Percentiles rank a stretch among this genome's conserved stretches.
These are phyloP conservation scores for Notechis scutatus DNA, from an alignment of 2,113 vertebrate genomes.

Conservation along the genomic window DNA sequence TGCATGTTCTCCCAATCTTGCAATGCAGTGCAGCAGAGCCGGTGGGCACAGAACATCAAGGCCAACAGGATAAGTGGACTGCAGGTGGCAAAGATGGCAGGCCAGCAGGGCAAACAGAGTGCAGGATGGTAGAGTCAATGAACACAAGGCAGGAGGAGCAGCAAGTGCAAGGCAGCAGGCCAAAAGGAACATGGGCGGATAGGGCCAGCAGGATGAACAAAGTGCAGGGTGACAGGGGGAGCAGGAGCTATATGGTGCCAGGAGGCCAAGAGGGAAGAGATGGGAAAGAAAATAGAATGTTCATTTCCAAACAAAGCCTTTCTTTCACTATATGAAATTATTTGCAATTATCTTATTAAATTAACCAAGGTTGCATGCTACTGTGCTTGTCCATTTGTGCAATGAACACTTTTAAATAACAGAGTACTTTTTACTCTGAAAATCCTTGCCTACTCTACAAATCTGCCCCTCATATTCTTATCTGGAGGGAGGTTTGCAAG, in stretches of 20 bases:
- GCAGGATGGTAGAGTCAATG: neutral
- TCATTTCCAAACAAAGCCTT: neutral
- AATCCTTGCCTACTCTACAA: neutral
- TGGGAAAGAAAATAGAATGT: neutral
- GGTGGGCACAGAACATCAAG: neutral
- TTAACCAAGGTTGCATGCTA: neutral
- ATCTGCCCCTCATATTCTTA: neutral
- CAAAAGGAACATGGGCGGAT: neutral
- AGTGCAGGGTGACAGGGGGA: neutral
- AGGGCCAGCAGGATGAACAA: neutral
- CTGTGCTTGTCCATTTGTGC: too few relatives aligned
- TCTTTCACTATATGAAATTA: neutral
- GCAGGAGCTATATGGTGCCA: neutral
- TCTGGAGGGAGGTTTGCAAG: neutral
- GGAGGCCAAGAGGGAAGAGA: neutral
- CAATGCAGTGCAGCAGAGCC: neutral
- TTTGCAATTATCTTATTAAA: neutral
- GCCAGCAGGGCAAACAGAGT: neutral
- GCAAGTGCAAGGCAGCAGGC: neutral
- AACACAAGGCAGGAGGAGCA: neutral
- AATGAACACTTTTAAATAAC: neutral
- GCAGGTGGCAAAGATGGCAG: neutral
- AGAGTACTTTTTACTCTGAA: neutral
- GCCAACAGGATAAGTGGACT: neutral
- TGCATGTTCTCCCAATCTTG: neutral